Evolutionary conservation across 1,140 invertebrate genomes (phyloP).

Genomic region (Zaprionus vittiger): DNA sequence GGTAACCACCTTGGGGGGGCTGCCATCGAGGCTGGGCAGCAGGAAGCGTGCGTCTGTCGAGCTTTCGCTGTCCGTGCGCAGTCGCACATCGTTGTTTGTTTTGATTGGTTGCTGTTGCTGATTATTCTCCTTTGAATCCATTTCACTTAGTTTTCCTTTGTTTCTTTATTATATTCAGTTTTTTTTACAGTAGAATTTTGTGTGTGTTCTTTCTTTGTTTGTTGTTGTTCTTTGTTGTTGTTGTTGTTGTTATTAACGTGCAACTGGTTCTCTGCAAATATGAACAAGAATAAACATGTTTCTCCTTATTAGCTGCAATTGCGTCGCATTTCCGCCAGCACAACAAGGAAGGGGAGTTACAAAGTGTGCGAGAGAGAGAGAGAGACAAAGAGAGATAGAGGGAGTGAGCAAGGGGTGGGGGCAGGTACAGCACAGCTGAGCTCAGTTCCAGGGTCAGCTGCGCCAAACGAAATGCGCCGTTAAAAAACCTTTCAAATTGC

Average conservation of each 20-base stretch:
- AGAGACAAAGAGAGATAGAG: constrained; percentile 3
- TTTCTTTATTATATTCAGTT: constrained; percentile 1
- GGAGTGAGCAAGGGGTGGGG: neutral
- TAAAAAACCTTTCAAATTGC: constrained; percentile 38
- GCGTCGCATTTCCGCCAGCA: constrained; percentile 33
- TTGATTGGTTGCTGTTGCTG: neutral
- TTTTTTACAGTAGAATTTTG: neutral
- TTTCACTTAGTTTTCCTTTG: constrained; percentile 3
- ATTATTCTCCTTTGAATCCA: constrained; percentile 59
- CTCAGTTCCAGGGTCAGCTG: constrained; percentile 33
- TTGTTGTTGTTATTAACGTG: constrained; percentile 7
- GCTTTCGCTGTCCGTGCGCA: constrained; percentile 80
- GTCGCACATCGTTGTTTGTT: constrained; percentile 37
- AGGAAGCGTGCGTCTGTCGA: constrained; percentile 78
- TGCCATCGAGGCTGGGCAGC: constrained; percentile 86
- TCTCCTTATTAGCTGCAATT: constrained; percentile 38
- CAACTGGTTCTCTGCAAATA: constrained; percentile 61
- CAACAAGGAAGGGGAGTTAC: constrained; percentile 14
- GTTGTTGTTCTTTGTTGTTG: neutral
- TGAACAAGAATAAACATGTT: constrained; percentile 20
- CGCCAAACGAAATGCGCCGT: constrained; percentile 40
- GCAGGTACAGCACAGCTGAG: constrained; percentile 4
- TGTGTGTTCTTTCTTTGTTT: constrained; percentile 2
- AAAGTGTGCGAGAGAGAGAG: neutral
- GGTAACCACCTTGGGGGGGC: constrained; percentile 94